phyloP scores from a whole-genome alignment of 2,797 vertebrate genomes.

The Eremophila alpestris region DNA sequence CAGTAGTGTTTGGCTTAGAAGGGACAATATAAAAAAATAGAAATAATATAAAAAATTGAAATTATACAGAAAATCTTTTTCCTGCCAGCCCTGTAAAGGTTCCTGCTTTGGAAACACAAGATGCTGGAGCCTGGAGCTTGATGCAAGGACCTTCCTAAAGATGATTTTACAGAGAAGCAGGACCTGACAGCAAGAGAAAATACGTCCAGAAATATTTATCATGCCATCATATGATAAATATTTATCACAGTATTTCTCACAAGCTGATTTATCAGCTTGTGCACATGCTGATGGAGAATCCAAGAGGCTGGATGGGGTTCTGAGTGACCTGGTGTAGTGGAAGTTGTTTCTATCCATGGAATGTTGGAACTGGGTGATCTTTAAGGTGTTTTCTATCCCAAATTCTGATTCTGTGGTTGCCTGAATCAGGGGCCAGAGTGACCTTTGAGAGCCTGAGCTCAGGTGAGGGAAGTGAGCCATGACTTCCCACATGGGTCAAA shows the following conservation, averaged over 20 bases:
- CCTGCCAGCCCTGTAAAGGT: background rate
- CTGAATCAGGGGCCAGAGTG: background rate
- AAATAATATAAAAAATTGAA: background rate
- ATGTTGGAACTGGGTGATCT: background rate
- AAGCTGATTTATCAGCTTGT: background rate
- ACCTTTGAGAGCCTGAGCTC: background rate
- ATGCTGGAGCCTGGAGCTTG: background rate
- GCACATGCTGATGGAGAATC: background rate
- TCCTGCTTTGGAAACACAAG: background rate
- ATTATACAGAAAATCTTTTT: background rate
- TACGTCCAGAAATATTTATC: background rate
- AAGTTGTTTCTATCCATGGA: background rate
- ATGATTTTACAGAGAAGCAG: background rate
- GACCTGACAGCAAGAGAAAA: background rate
- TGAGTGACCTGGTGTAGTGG: background rate
- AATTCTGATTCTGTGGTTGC: background rate
- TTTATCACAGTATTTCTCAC: too few species aligned
- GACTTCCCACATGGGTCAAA: background rate
- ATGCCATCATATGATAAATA: too few species aligned
- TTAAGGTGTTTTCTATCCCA: background rate
- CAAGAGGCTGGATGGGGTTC: background rate
- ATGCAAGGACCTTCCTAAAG: background rate
- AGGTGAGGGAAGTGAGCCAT: accelerated
- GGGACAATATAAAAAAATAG: background rate
- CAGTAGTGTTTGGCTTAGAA: background rate